Conservation (phyloP, 2,113 vertebrate genomes). For the Zosterops japonicus region DNA sequence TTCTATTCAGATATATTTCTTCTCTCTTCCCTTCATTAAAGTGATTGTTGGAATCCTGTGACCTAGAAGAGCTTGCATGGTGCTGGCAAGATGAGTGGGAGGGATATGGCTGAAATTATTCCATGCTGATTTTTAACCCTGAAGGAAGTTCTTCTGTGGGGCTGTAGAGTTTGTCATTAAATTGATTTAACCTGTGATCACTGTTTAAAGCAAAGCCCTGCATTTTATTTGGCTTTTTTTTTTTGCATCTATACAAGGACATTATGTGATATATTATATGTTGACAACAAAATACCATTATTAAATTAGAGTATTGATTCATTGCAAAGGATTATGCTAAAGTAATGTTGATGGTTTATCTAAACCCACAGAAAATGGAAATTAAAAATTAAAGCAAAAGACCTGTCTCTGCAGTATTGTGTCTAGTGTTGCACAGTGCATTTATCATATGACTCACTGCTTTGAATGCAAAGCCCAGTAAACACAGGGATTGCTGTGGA, state of each 20-base stretch:
- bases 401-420: slow-evolving; percentile 6
- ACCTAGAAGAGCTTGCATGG: background rate
- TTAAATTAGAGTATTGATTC: slow-evolving; percentile 60
- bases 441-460: slow-evolving; percentile 40
- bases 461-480: slow-evolving; percentile 1
- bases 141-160: background rate
- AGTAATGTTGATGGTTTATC: slow-evolving; percentile 29
- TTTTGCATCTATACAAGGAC: background rate
- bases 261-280: slow-evolving; percentile 39
- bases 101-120: background rate
- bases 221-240: background rate
- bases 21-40: background rate
- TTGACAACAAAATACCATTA: slow-evolving; percentile 47
- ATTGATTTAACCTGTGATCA: background rate
- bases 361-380: slow-evolving; percentile 57
- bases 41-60: background rate
- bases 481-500: background rate
- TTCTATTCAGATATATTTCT: background rate
- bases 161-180: background rate
- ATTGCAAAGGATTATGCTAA: slow-evolving; percentile 31
- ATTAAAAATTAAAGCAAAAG: slow-evolving; percentile 62
- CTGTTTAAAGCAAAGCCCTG: background rate
- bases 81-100: background rate
- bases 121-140: background rate
- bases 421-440: background rate